These are phyloP conservation scores for Vollenhovia emeryi DNA, from an alignment of 1,140 invertebrate genomes.

Conservation along the genomic window DNA sequence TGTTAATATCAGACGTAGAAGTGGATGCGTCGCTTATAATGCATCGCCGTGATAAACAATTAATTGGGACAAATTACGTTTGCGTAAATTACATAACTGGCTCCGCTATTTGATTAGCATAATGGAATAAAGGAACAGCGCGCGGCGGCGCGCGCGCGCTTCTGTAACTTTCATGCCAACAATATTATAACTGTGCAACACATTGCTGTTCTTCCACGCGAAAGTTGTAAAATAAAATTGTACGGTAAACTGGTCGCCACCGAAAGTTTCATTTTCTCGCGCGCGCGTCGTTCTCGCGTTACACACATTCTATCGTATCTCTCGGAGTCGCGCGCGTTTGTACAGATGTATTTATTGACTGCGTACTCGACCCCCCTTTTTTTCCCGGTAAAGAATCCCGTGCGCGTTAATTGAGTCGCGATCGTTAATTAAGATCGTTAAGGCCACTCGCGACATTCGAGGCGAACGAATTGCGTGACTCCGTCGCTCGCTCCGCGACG, in stretches of 20 bases:
- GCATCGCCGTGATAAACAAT: not conserved
- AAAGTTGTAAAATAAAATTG: not conserved
- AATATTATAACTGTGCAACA: not conserved
- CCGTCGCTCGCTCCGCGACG: not conserved
- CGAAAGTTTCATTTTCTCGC: conserved; percentile 23
- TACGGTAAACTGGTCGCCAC: not conserved
- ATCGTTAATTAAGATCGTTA: not conserved
- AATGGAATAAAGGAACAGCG: conserved; percentile 27
- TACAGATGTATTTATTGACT: not conserved
- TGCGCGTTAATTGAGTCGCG: not conserved
- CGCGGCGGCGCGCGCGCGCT: not conserved
- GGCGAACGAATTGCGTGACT: not conserved
- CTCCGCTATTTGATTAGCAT: conserved; percentile 30
- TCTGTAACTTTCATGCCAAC: not conserved
- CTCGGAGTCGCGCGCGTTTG: not conserved
- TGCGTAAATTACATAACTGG: conserved; percentile 42
- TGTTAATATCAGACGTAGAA: not conserved
- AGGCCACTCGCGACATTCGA: not conserved
- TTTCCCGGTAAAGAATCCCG: not conserved
- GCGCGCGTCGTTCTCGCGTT: not conserved
- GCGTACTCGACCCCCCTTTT: not conserved
- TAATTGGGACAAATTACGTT: conserved; percentile 46
- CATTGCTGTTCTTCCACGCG: not conserved
- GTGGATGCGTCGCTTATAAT: not conserved
- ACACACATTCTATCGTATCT: not conserved